Percentiles rank a stretch among this genome's conserved stretches.
Conservation (phyloP, 2,888 invertebrate genomes). For the Microdon myrmicae region DNA sequence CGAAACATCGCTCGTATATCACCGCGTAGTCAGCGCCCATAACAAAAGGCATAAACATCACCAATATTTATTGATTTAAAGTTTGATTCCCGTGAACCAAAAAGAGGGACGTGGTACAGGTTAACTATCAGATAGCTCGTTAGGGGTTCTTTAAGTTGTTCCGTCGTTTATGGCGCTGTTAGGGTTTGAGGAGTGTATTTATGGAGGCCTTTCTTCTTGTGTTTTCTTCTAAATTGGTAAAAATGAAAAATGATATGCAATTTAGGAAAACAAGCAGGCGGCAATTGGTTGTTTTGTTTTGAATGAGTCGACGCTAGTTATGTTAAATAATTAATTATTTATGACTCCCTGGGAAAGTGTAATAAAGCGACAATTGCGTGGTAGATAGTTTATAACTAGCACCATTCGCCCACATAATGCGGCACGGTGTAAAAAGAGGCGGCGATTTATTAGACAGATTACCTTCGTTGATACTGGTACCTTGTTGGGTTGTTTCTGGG, state of each 20-base stretch:
- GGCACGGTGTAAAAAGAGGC: too few species aligned
- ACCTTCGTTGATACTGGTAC: too few species aligned
- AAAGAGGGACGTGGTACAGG: constrained; percentile 19
- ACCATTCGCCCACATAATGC: too few species aligned
- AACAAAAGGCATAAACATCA: constrained; percentile 20
- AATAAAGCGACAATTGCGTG: background rate
- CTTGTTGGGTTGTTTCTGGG: too few species aligned
- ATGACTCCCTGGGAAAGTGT: background rate
- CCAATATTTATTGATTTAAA: constrained; percentile 13
- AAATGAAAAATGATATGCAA: constrained; percentile 40
- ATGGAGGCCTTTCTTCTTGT: constrained; percentile 7
- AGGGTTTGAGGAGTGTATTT: constrained; percentile 4
- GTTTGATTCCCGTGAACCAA: constrained; percentile 5
- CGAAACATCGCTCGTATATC: constrained; percentile 28
- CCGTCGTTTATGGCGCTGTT: constrained; percentile 28
- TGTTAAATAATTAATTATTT: constrained; percentile 29
- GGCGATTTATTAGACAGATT: too few species aligned
- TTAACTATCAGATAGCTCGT: constrained; percentile 17
- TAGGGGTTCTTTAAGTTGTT: constrained; percentile 16
- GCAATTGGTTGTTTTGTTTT: constrained; percentile 5
- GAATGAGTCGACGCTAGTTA: background rate
- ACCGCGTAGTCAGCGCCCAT: constrained; percentile 13
- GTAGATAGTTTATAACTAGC: constrained; percentile 32
- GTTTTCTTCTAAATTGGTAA: constrained; percentile 10
- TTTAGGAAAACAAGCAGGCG: constrained; percentile 22